Evolutionary conservation across 2,797 vertebrate species (phyloP), one percentile per base, ranked within the genome.

Genomic region (Apogon hyalosoma): DNA sequence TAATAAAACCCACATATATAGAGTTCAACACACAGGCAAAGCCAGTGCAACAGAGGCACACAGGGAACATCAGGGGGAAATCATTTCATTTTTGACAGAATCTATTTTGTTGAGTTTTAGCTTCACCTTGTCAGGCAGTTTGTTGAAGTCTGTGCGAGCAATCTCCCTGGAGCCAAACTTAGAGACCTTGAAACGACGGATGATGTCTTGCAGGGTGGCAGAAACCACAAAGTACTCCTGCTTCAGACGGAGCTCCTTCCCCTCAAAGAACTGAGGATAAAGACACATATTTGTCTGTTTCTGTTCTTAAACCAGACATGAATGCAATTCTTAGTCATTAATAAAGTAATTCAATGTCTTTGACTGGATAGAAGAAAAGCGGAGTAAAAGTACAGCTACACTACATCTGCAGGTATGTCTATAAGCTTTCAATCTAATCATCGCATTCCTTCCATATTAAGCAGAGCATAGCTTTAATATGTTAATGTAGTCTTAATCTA

Each of bases 201-300:
- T 93, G 91, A 99, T 98, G 91, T 99, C 98, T 85, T 99, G 98
- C 31, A 99, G 95, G 38, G 97, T 98, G 72, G 98, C 97, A 11
- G 98, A 96, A 76, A 99, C 98, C 85, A 99, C 98, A 46, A 99
- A 99, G 92, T 99, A 99, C 76, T 99, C 98, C 92, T 99, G 97
- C 75, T 99, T 99, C 92, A 99, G 90, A 74, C 97, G 93, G 72
- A 99, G 93, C 91, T 99, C 98, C 91, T 99, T 99, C 8, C 98
- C 98, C 91, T 99, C 98, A 41, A 99, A 99, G 90, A 99, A 99
- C 98, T 99, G 86, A 28, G 66, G 50, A 83, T 46, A 61, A 83
- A 84, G 59, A 80, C 46, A 87, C 49, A 83, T 14, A 76, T 87
- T 73, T 78, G 77, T 85, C 63, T 65, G 49, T 53, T 69, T 78